Percentiles rank a stretch among this genome's conserved stretches.
Conservation (phyloP, 2,113 vertebrate genomes). For the Arizona elegans region DNA sequence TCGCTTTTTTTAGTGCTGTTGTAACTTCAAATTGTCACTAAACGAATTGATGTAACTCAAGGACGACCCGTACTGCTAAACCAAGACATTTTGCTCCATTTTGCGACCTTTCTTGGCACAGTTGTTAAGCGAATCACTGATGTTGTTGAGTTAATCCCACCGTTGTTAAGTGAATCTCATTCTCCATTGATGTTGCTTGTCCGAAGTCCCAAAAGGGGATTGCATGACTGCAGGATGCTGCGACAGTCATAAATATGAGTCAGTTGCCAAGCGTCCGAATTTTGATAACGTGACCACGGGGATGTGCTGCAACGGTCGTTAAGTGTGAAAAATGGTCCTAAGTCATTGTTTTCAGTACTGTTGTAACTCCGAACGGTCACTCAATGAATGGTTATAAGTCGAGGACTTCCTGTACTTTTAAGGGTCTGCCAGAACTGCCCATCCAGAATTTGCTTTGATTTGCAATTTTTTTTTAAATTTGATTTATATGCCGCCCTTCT, state of each 20-base stretch:
- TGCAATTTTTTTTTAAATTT: neutral
- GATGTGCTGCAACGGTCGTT: too few relatives aligned
- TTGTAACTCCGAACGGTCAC: neutral
- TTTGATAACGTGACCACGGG: neutral
- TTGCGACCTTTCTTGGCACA: neutral
- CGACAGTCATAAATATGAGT: too few relatives aligned
- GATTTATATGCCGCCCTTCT: too few relatives aligned
- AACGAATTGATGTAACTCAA: neutral
- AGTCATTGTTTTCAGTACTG: too few relatives aligned
- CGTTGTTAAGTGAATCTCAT: too few relatives aligned
- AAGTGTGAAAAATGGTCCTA: neutral
- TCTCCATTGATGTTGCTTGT: too few relatives aligned
- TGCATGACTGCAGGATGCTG: too few relatives aligned
- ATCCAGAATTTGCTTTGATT: neutral
- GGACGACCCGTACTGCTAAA: neutral
- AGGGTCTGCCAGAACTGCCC: too few relatives aligned
- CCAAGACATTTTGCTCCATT: neutral
- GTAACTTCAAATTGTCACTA: neutral
- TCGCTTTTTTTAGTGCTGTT: fast-evolving
- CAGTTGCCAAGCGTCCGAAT: neutral
- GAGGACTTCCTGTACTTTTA: too few relatives aligned
- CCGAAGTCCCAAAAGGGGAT: neutral
- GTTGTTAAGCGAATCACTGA: too few relatives aligned
- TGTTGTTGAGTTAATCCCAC: too few relatives aligned
- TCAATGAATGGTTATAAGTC: too few relatives aligned